Evolutionary conservation across 2,113 vertebrate species (phyloP).

Genomic region (Megaceryle maxima): DNA sequence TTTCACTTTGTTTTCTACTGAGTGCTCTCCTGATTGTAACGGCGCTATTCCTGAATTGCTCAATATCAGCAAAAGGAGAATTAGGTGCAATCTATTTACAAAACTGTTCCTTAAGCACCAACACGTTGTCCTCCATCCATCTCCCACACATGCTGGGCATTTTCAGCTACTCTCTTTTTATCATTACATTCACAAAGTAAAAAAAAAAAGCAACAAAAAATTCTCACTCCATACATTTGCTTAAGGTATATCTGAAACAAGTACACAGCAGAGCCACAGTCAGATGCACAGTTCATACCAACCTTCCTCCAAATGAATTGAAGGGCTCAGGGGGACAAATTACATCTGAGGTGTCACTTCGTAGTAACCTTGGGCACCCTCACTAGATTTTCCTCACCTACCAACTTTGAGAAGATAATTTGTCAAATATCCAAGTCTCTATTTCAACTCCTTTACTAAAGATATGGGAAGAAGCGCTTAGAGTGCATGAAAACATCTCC

Average conservation of each 20-base stretch:
- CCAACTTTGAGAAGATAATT: not conserved
- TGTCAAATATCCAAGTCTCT: not conserved
- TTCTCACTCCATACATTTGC: not conserved
- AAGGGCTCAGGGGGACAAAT: not conserved
- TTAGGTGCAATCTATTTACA: not conserved
- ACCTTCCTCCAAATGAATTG: not conserved
- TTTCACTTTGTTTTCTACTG: not conserved
- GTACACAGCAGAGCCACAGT: fast-evolving
- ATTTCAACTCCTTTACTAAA: not conserved
- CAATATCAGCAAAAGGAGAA: not conserved
- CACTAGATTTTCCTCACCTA: not conserved
- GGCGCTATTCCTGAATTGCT: not conserved
- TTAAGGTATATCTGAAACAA: not conserved
- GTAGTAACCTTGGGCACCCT: not conserved
- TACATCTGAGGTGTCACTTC: not conserved
- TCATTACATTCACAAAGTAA: fast-evolving
- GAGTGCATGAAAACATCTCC: not conserved
- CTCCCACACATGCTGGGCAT: not conserved
- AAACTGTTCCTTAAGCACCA: not conserved
- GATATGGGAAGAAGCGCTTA: not conserved
- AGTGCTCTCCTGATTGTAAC: not conserved
- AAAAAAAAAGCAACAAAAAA: not conserved
- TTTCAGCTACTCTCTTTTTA: not conserved
- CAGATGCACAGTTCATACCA: not conserved
- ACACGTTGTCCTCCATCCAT: not conserved